Conservation (phyloP, 2,113 vertebrate species). For the Panthera leo region DNA sequence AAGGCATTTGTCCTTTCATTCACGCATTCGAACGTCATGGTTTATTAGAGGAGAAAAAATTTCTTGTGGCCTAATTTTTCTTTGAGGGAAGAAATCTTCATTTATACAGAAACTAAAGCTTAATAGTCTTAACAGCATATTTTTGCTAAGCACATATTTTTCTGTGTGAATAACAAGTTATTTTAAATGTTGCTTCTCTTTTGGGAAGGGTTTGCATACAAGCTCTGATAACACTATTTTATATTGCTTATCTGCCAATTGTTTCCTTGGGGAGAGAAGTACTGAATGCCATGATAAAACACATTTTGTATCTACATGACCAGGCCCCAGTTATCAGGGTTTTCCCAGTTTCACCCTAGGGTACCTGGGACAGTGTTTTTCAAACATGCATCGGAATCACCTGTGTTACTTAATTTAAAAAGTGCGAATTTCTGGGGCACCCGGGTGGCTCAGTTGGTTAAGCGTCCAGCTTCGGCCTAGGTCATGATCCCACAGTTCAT, state of each 20-base stretch:
- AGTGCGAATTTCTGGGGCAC: neutral
- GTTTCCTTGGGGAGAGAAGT: neutral
- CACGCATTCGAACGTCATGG: neutral
- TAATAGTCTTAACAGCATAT: neutral
- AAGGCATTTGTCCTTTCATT: neutral
- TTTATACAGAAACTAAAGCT: neutral
- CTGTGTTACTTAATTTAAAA: neutral
- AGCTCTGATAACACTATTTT: neutral
- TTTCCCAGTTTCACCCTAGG: neutral
- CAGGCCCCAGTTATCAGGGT: neutral
- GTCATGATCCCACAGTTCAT: too few relatives aligned
- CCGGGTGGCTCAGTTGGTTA: too few relatives aligned
- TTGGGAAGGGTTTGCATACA: neutral
- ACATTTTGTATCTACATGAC: neutral
- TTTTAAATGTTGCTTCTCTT: neutral
- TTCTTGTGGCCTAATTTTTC: neutral
- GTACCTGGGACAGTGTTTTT: neutral
- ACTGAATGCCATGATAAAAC: neutral
- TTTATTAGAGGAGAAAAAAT: neutral
- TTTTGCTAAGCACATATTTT: neutral
- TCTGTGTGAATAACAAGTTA: neutral
- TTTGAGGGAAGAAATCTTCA: neutral
- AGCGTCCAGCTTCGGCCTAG: too few relatives aligned
- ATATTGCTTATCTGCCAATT: neutral
- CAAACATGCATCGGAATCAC: neutral